Evolutionary conservation across 2,113 vertebrate genomes (phyloP).

Genomic region (Hemichromis elongatus): DNA sequence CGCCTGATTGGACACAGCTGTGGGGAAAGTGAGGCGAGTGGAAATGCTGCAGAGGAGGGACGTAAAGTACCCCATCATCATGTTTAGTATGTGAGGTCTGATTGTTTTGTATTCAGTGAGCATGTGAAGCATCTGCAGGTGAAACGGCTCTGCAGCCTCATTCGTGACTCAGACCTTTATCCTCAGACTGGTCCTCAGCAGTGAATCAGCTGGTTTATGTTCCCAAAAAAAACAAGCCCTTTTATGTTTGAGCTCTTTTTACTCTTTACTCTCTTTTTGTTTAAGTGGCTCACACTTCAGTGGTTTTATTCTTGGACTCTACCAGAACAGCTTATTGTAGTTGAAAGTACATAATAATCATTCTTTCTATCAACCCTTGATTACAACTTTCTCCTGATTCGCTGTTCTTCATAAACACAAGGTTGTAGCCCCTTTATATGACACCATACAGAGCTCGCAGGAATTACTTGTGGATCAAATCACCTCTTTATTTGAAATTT

Average conservation of each 20-base stretch:
- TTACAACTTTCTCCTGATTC: background rate
- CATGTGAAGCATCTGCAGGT: background rate
- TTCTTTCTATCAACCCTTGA: background rate
- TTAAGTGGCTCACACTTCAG: background rate
- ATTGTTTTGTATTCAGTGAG: background rate
- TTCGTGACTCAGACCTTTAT: background rate
- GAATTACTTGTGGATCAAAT: fast-evolving
- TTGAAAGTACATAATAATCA: background rate
- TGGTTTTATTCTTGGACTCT: background rate
- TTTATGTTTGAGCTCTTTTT: background rate
- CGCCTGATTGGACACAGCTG: background rate
- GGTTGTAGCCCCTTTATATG: background rate
- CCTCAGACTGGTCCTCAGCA: background rate
- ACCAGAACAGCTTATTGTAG: background rate
- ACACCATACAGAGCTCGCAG: background rate
- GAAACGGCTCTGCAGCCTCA: background rate
- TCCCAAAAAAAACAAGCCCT: fast-evolving
- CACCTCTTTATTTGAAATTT: background rate
- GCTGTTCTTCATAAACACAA: background rate
- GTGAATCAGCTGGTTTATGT: background rate
- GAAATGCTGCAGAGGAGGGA: background rate
- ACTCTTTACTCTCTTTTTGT: too few relatives aligned
- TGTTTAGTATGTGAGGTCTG: fast-evolving
- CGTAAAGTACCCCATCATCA: fast-evolving
- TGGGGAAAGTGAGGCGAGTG: too few relatives aligned